Conservation (phyloP, 2,113 vertebrate genomes). For the Myrmophylax atrothorax region DNA sequence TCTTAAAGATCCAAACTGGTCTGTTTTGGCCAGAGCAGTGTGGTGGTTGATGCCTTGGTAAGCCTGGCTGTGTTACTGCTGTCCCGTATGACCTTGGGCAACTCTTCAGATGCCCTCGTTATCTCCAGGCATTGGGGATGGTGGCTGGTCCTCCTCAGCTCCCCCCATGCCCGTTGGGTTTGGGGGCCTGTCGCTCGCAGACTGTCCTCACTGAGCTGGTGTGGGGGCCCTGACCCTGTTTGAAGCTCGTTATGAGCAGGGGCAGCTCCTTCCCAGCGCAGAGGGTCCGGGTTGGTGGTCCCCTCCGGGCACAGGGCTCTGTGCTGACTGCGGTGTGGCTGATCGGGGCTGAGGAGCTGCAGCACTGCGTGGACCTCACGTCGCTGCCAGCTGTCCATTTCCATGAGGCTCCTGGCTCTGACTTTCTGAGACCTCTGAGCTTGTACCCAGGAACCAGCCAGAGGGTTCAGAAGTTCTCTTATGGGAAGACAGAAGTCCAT, state of each 20-base stretch:
- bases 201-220: not conserved
- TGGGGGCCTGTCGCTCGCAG: fast-evolving
- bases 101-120: not conserved
- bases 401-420: not conserved
- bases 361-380: fast-evolving
- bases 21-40: not conserved
- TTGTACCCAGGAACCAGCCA: not conserved
- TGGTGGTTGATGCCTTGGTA: not conserved
- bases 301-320: fast-evolving
- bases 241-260: not conserved
- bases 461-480: not conserved
- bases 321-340: not conserved
- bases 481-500: not conserved
- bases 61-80: not conserved
- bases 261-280: not conserved
- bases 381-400: not conserved
- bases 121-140: not conserved
- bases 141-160: not conserved
- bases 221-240: not conserved
- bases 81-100: not conserved
- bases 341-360: not conserved
- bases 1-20: not conserved
- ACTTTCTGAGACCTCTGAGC: not conserved
- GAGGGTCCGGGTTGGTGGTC: not conserved
- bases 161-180: not conserved